Base-by-base conservation (phyloP, 2,888 invertebrate genomes). In the Odontomyia ornata region DNA sequence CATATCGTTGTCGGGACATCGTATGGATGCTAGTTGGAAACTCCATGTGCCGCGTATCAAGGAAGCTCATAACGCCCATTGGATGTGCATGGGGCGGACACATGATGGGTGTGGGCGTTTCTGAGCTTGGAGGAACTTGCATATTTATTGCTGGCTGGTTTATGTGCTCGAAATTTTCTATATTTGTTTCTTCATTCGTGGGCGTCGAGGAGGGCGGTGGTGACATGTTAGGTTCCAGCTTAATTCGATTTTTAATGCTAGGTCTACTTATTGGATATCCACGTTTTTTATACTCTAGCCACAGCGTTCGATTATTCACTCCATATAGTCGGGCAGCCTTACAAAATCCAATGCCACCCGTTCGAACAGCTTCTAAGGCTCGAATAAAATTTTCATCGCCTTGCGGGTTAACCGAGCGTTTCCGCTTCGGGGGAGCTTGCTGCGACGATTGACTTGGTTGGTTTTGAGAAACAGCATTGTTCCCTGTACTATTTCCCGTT, bases 291-390 rank as follows among this genome's bases (percentile, higher is more conserved):
- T 94, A 95, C 83, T 95, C 95, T 52, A 95, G 87, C 95, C 95
- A 95, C 1, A 95, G 88, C 0, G 95, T 95, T 77, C 95, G 89
- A 86, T 95, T 95, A 86, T 95, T 95, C 18, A 95, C 94, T 36
- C 95, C 95, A 85, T 93, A 95, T 87, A 94, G 90, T 73, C 93
- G 89, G 0, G 95, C 95, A 9, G 95, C 95, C 83, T 94, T 94
- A 86, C 95, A 95, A 86, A 95, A 95, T 1, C 95, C 95, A 81
- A 95, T 93, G 52, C 94, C 93, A 25, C 95, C 95, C 82, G 91
- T 92, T 79, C 94, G 90, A 0, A 95, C 95, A 0, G 94, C 95
- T 83, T 95, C 94, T 71, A 95, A 86, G 0, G 95, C 95, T 46
- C 92, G 88, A 80, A 93, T 92, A 86, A 95, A 95, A 84, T 94